Evolutionary conservation across 2,113 vertebrate species (phyloP), one percentile per base, ranked within the genome.

Genomic region (Leptobrachium leishanense): DNA sequence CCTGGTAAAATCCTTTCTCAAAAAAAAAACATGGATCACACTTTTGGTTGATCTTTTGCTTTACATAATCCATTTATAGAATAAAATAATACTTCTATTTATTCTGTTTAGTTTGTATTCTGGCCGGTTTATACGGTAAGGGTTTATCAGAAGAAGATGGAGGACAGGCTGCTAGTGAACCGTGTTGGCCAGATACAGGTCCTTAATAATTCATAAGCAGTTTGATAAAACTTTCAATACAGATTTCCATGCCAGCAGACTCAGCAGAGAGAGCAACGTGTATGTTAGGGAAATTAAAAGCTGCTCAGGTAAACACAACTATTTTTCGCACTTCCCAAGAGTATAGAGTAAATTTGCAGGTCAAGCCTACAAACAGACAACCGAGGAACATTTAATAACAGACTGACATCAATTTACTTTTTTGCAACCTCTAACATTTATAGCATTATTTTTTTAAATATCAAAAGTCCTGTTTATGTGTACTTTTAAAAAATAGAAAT

Each of bases 201-300:
- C 53, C 54, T 82, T 74, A 82, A 82, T 82, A 82, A 82, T 82
- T 75, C 81, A 82, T 31, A 73, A 82, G 81, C 75, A 77, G 77
- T 82, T 82, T 82, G 67, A 72, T 69, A 77, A 42, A 72, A 43
- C 74, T 77, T 77, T 68, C 65, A 53, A 82, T 72, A 62, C 69
- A 42, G 42, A 8, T 55, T 63, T 70, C 50, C 63, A 63, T 77
- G 75, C 63, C 75, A 82, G 81, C 75, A 41, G 66, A 73, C 63
- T 82, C 81, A 74, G 81, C 75, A 68, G 13, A 59, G 70, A 63
- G 54, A 62, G 54, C 42, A 43, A 77, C 64, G 41, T 41, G 64
- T 42, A 68, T 68, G 55, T 50, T 43, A 62, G 15, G 80, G 75
- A 82, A 73, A 82, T 82, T 73, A 82, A 77, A 77, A 82, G 75